Evolutionary conservation across 1,140 invertebrate genomes (phyloP).

Genomic region (Conus ventricosus): DNA sequence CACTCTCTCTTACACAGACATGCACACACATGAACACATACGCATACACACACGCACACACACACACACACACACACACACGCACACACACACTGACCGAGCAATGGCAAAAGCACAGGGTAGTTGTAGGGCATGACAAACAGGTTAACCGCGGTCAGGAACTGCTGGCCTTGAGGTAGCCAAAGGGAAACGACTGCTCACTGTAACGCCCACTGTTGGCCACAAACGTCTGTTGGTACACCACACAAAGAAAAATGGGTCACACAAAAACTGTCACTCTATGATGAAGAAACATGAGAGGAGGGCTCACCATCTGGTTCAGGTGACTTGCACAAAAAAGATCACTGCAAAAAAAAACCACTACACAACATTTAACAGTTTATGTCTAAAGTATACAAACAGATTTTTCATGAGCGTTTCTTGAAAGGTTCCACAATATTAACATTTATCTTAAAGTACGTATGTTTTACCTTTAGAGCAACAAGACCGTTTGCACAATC

Average conservation of each 20-base stretch:
- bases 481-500: no score
- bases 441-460: no score
- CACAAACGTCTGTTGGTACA: slow-evolving; percentile 86
- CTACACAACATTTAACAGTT: no score
- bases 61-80: slow-evolving; percentile 12
- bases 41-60: not conserved
- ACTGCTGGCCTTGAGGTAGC: slow-evolving; percentile 97
- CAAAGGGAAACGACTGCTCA: slow-evolving; percentile 94
- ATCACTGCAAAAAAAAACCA: no score
- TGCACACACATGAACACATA: not conserved
- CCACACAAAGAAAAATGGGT: slow-evolving; percentile 14
- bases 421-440: no score
- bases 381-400: no score
- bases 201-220: slow-evolving; percentile 91
- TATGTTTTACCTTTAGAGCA: no score
- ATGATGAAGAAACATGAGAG: no score
- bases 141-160: slow-evolving; percentile 95
- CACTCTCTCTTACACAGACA: no score
- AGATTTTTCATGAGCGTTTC: no score
- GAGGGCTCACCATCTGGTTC: no score
- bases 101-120: slow-evolving; percentile 91
- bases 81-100: slow-evolving; percentile 75
- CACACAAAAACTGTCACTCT: not conserved
- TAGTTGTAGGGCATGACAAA: slow-evolving; percentile 99
- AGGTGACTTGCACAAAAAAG: no score